These are phyloP conservation scores for Astreopora myriophthalma DNA, from an alignment of 64 coral and sea anemone genomes.

Conservation along the genomic window DNA sequence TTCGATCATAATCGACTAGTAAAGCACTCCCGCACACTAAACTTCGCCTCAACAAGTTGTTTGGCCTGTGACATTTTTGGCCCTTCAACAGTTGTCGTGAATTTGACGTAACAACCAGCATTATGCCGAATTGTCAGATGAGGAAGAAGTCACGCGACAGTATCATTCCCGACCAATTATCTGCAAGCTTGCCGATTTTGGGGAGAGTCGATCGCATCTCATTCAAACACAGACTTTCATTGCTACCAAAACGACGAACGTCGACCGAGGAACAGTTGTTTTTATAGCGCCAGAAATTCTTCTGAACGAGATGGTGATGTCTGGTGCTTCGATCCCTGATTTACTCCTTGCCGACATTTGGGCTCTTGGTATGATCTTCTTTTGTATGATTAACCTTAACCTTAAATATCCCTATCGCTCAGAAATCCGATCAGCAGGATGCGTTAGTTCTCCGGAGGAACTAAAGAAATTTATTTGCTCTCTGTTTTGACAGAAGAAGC, in stretches of 20 bases:
- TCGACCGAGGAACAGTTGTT: conserved; percentile 30
- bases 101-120: no score
- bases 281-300: conserved; percentile 21
- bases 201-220: not conserved
- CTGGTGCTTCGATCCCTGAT: not conserved
- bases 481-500: not conserved
- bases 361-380: conserved; percentile 31
- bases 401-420: not conserved
- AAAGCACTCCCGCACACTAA: no score
- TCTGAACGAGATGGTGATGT: not conserved
- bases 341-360: conserved; percentile 6
- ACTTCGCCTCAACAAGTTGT: no score
- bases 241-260: not conserved
- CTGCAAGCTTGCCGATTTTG: conserved; percentile 22
- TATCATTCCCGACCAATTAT: not conserved
- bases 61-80: no score
- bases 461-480: not conserved
- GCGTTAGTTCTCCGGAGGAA: not conserved
- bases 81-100: no score
- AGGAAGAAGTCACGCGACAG: not conserved
- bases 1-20: no score
- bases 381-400: conserved; percentile 7
- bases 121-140: not conserved
- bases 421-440: conserved; percentile 8
- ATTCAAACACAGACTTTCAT: conserved; percentile 2